phyloP scores from a whole-genome alignment of 23 tunicate genomes.

The Corella eumyota region DNA sequence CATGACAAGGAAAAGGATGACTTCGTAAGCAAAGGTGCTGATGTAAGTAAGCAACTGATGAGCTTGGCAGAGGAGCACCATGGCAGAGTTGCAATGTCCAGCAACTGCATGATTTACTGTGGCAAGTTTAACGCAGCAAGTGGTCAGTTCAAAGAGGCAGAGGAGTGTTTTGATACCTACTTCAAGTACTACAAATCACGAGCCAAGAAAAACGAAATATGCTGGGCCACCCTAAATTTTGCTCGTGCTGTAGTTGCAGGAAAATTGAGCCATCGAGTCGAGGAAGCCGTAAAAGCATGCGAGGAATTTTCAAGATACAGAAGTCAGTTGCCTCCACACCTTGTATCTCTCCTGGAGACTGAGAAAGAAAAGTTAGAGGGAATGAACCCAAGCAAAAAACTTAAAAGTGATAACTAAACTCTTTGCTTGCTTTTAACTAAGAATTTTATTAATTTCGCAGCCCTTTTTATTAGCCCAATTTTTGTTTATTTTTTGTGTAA shows the following conservation, averaged over 20 bases:
- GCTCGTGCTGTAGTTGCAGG: slow-evolving; percentile 7
- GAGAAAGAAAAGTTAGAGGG: too few relatives aligned
- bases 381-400: too few relatives aligned
- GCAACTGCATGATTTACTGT: slow-evolving; percentile 13
- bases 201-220: background rate
- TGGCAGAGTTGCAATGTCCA: background rate
- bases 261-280: background rate
- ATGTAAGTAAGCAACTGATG: background rate
- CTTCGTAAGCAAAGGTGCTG: too few relatives aligned
- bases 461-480: too few relatives aligned
- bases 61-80: background rate
- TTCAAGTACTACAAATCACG: slow-evolving; percentile 2
- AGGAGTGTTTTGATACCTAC: slow-evolving; percentile 4
- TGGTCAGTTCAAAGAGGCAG: slow-evolving; percentile 1
- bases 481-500: too few relatives aligned
- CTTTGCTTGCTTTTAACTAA: too few relatives aligned
- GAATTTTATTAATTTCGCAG: too few relatives aligned
- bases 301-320: background rate
- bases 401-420: too few relatives aligned
- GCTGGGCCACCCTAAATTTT: slow-evolving; percentile 25
- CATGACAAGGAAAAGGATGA: background rate
- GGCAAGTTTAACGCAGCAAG: slow-evolving; percentile 26
- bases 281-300: background rate
- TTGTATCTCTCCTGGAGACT: too few relatives aligned
- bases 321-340: background rate